Evolutionary conservation across 2,888 invertebrate genomes (phyloP), one percentile per base, ranked within the genome.

Genomic region (Tachina grossa): DNA sequence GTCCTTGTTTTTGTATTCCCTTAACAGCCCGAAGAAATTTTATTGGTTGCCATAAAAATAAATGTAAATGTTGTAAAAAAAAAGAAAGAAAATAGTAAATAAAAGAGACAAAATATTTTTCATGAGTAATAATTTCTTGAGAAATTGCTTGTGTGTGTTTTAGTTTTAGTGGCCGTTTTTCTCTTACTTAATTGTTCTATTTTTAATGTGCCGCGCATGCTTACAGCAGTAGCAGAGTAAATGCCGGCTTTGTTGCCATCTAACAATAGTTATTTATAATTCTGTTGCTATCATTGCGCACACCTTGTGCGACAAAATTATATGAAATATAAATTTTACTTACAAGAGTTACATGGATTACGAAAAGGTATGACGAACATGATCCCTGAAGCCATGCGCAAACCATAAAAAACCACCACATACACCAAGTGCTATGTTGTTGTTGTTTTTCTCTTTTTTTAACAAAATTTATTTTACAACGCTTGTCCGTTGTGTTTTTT

Each of bases 381-480:
- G 77, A 72, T 53, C 59, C 66, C 66, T 45, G 31, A 65, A 83
- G 72, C 47, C 83, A 78, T 78, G 77, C 71, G 59, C 83, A 72
- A 51, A 61, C 63, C 65, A 77, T 83, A 77, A 72, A 77, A 76
- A 55, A 45, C 43, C 31, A 72, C 61, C 55, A 72, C 63, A 55
- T 10, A 57, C 55, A 55, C 9, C 47, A 45, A 10, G 2, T 10
- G 22, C 66, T 14, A 49, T 41, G 22, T 47, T 49, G 8, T 45
- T 63, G 63, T 43, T 16, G 11, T 77, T 55, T 14, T 68, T 22
- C 5, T 49, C 1, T 63, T 59, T 11, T 51, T 65, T 47, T 31
- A 22, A 49, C 16, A 13, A 74, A 84, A 84, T 84, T 77, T 85
- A 85, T 85, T 74, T 81, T 45, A 85, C 68, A 78, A 74, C 57